phyloP scores from a whole-genome alignment of 2,797 vertebrate genomes.

The Tokudaia tokunoshimensis region DNA sequence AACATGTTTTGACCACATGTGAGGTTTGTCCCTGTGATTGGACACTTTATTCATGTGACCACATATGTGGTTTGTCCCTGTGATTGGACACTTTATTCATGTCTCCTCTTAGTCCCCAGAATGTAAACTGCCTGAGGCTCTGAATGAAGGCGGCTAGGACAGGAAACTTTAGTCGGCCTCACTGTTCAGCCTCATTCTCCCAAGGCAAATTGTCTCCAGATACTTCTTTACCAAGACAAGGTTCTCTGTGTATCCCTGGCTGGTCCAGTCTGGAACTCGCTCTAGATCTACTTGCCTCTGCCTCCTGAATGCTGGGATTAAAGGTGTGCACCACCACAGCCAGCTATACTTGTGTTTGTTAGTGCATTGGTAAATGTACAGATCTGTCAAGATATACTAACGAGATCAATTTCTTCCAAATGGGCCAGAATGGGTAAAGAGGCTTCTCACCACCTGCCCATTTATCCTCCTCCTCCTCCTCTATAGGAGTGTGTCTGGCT shows the following conservation, averaged over 20 bases:
- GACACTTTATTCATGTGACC: not conserved
- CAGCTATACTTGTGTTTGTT: not conserved
- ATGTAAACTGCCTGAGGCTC: not conserved
- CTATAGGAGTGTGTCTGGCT: not conserved
- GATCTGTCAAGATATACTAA: not conserved
- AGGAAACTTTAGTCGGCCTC: not conserved
- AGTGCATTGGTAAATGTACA: not conserved
- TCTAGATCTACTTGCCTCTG: not conserved
- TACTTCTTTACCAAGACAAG: not conserved
- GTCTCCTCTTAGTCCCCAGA: not conserved
- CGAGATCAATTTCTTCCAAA: not conserved
- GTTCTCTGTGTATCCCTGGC: not conserved
- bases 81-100: no score
- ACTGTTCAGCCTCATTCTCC: not conserved
- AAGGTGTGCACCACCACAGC: not conserved
- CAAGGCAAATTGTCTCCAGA: not conserved
- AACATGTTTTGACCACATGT: not conserved
- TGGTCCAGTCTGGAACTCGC: not conserved
- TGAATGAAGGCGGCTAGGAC: not conserved
- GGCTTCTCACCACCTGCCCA: no score
- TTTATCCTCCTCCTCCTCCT: not conserved
- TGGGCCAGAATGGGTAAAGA: not conserved
- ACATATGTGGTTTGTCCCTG: no score
- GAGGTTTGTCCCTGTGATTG: not conserved
- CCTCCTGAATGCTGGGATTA: not conserved